phyloP scores from a whole-genome alignment of 2,797 vertebrate species.

The Hoplostethus mediterraneus region DNA sequence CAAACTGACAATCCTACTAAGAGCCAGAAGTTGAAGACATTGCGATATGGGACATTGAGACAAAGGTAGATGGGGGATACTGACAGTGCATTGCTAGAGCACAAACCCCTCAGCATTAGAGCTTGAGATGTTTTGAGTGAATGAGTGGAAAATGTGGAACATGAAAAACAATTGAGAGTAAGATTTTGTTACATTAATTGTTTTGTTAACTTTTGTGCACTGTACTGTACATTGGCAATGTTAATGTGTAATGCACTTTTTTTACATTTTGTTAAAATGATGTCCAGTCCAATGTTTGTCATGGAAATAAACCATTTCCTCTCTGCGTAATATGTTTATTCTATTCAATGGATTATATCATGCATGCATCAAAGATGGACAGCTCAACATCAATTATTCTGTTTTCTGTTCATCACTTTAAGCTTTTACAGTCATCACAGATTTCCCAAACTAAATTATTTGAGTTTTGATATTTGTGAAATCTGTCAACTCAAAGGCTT shows the following conservation, averaged over 20 bases:
- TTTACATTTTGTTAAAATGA: constrained; percentile 87
- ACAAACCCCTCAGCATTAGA: constrained; percentile 63
- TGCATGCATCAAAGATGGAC: not conserved
- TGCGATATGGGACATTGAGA: constrained; percentile 34
- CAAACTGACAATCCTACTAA: constrained; percentile 72
- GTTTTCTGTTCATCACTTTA: not conserved
- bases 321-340: constrained; percentile 69
- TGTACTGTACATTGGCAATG: constrained; percentile 87
- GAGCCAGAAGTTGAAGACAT: constrained; percentile 45
- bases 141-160: constrained; percentile 50
- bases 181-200: constrained; percentile 55
- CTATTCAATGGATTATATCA: constrained; percentile 14
- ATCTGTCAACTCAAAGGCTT: not conserved
- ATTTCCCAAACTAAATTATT: not conserved
- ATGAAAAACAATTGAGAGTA: constrained; percentile 52
- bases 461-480: not conserved
- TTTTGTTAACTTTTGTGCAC: constrained; percentile 80
- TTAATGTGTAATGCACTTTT: constrained; percentile 91
- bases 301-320: constrained; percentile 90
- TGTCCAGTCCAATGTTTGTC: constrained; percentile 90
- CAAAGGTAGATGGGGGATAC: constrained; percentile 28
- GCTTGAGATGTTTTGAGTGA: constrained; percentile 44
- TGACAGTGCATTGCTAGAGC: constrained; percentile 64
- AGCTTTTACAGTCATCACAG: not conserved
- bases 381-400: not conserved